Evolutionary conservation across 2,797 vertebrate species (phyloP).

Genomic region (Momotus momota): DNA sequence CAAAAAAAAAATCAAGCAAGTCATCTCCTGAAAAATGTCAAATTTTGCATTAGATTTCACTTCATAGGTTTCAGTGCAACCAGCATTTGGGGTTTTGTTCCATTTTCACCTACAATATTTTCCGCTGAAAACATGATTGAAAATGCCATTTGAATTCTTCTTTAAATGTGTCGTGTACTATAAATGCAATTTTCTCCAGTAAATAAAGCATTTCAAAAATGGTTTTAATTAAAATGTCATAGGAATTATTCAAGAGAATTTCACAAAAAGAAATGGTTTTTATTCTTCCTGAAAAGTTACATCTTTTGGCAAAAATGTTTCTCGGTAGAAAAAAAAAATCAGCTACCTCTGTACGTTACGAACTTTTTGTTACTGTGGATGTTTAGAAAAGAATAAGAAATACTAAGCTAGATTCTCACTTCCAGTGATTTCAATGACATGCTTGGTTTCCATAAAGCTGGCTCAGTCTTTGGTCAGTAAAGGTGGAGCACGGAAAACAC

Average conservation of each 20-base stretch:
- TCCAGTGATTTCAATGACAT: neutral
- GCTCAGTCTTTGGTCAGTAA: neutral
- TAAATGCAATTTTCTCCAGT: slow-evolving; percentile 20
- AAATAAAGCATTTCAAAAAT: slow-evolving; percentile 57
- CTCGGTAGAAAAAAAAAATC: neutral
- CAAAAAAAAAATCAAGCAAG: neutral
- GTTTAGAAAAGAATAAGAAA: neutral
- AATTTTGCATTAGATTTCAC: neutral
- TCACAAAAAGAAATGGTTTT: neutral
- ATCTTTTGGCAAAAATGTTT: neutral
- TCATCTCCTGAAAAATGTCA: neutral
- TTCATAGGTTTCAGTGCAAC: neutral
- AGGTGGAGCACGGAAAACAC: neutral
- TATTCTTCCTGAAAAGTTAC: neutral
- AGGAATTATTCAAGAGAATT: neutral
- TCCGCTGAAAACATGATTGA: neutral
- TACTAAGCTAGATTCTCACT: neutral
- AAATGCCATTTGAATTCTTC: neutral
- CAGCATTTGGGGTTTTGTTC: neutral
- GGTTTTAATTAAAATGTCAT: slow-evolving; percentile 48
- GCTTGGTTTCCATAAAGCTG: slow-evolving; percentile 8
- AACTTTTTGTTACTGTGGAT: neutral
- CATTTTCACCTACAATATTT: neutral
- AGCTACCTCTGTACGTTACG: neutral
- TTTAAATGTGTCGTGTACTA: neutral